Conservation (phyloP, 2,113 vertebrate genomes). For the Sterrhoptilus dennistouni region DNA sequence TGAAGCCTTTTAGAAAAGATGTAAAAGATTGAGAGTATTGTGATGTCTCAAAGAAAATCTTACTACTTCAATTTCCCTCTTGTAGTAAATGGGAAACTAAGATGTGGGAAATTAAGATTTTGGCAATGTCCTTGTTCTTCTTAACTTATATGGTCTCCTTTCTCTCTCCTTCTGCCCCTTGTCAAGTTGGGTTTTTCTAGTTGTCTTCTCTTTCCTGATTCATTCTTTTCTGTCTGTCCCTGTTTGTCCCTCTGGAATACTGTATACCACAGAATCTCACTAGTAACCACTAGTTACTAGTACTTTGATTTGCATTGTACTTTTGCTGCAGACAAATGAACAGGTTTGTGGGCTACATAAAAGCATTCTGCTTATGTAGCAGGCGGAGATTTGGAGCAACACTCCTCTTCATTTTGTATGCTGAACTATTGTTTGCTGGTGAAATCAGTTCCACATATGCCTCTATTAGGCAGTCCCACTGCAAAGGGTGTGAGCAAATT, state of each 20-base stretch:
- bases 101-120: not conserved
- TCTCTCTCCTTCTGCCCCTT: not conserved
- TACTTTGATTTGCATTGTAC: not conserved
- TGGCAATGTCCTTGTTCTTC: not conserved
- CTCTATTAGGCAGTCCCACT: conserved; percentile 13
- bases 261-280: not conserved
- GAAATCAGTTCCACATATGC: conserved; percentile 42
- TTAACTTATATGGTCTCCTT: not conserved
- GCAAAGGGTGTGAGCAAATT: not conserved
- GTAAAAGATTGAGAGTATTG: not conserved
- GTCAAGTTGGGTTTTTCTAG: not conserved
- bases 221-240: not conserved
- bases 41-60: not conserved
- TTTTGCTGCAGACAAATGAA: conserved; percentile 23
- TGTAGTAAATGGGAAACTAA: not conserved
- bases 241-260: not conserved
- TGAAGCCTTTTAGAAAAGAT: not conserved
- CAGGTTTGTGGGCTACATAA: conserved; percentile 16
- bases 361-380: conserved; percentile 10
- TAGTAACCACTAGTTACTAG: not conserved
- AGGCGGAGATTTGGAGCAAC: conserved; percentile 2
- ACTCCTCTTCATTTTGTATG: conserved; percentile 20
- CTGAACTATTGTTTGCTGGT: conserved; percentile 39
- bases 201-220: not conserved
- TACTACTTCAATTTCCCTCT: not conserved